These are phyloP conservation scores for Drosophila eohydei DNA, from an alignment of 2,888 invertebrate species.

Conservation along the genomic window DNA sequence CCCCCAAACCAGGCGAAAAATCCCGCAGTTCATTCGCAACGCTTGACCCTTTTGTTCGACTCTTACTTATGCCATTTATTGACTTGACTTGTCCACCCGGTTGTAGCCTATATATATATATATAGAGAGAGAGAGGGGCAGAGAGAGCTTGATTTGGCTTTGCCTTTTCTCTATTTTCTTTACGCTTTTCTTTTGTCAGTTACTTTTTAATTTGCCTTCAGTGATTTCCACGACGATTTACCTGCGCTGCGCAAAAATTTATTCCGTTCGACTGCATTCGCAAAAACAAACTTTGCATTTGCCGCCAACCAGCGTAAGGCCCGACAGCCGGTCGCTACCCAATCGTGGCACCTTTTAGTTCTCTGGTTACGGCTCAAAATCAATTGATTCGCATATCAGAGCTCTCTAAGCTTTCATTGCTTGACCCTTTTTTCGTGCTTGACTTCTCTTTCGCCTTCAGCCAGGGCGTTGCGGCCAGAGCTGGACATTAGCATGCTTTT, in stretches of 20 bases:
- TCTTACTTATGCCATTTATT: conserved; percentile 69
- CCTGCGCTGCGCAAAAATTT: conserved; percentile 75
- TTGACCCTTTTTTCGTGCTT: conserved; percentile 80
- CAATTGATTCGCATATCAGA: conserved; percentile 78
- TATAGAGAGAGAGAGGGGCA: too few species aligned
- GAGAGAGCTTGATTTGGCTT: neutral
- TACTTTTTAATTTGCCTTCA: conserved; percentile 73
- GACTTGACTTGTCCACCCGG: conserved; percentile 53
- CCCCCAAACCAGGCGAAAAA: neutral
- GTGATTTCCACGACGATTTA: conserved; percentile 79
- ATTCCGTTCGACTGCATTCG: conserved; percentile 75
- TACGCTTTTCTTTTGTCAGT: conserved; percentile 32
- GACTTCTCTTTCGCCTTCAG: conserved; percentile 46
- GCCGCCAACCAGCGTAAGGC: neutral
- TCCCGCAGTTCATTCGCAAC: conserved; percentile 24
- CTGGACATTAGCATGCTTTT: conserved; percentile 81
- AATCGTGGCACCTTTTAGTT: conserved; percentile 26
- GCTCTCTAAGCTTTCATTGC: conserved; percentile 65
- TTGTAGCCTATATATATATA: neutral
- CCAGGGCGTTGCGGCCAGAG: conserved; percentile 46
- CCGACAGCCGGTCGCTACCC: neutral
- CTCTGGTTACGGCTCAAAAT: conserved; percentile 67
- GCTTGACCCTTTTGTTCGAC: conserved; percentile 76
- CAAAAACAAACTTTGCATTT: conserved; percentile 72
- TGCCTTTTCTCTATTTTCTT: conserved; percentile 22